Evolutionary conservation across 1,140 invertebrate genomes (phyloP).

Genomic region (honey bee (Apis mellifera)): Amel_HAv3.1 CM009936.2:11966001-11966500

Average conservation of each 20-base stretch:
- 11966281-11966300: background rate
- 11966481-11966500: too few species aligned
- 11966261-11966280: background rate
- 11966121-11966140: slow-evolving; percentile 33
- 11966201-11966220: slow-evolving; percentile 25
- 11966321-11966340: background rate
- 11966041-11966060: slow-evolving; percentile 55
- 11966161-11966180: background rate
- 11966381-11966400: background rate
- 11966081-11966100: slow-evolving; percentile 46
- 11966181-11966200: background rate
- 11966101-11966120: slow-evolving; percentile 13
- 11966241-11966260: background rate
- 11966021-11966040: slow-evolving; percentile 66
- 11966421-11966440: background rate
- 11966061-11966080: slow-evolving; percentile 58
- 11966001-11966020: slow-evolving; percentile 71
- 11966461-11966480: background rate
- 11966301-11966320: background rate
- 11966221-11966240: slow-evolving; percentile 9
- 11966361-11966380: slow-evolving; percentile 1
- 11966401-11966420: background rate
- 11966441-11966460: background rate
- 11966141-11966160: background rate
- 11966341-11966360: background rate